Base-by-base conservation (phyloP, 2,797 vertebrate species). In the Diglossa cyanea region DNA sequence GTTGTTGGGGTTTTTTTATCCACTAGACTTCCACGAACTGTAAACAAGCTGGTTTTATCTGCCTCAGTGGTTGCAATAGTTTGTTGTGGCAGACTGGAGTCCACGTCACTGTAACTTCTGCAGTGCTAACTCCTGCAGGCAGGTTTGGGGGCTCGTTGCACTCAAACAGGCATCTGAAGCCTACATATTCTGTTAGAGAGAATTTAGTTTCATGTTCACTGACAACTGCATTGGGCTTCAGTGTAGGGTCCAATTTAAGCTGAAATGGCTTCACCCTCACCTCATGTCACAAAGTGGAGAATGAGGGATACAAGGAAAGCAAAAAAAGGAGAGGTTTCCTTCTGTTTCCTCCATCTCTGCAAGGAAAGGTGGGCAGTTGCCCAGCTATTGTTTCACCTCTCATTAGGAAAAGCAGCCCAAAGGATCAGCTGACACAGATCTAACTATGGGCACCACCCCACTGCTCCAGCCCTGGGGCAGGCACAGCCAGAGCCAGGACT, bases 361-460 rank as follows among this genome's bases (percentile, higher is more conserved):
- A 39, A 37, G 17, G 45, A 60, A 70, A 30, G 18, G 4, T 14
- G 33, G 24, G 42, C 31, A 45, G 10, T 45, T 50, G 33, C 47
- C 4, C 20, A 37, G 31, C 15, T 74, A 3, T 33, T 70, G 20
- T 44, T 66, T 83, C 73, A 17, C 23, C 11, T 66, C 24, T 53
- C 8, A 1, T 35, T 50, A 58, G 45, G 35, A 61, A 82, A 57
- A 76, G 21, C 55, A 76, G 0, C 2, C 8, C 5, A 12, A 62
- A 47, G 24, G 18, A 18, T 39, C 6, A 26, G 47, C n/a, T 62
- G 0, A 0, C 44, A 9, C 6, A 37, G 35, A 31, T 60, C 40
- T 45, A 5, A 3, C 30, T 25, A 0, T 5, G 37, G 72, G 6
- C n/a, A 28, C 6, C 25, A 18, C 2, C 3, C 1, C 5, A 1